These are phyloP conservation scores for Rostratula benghalensis DNA, from an alignment of 2,113 vertebrate species.

Conservation along the genomic window DNA sequence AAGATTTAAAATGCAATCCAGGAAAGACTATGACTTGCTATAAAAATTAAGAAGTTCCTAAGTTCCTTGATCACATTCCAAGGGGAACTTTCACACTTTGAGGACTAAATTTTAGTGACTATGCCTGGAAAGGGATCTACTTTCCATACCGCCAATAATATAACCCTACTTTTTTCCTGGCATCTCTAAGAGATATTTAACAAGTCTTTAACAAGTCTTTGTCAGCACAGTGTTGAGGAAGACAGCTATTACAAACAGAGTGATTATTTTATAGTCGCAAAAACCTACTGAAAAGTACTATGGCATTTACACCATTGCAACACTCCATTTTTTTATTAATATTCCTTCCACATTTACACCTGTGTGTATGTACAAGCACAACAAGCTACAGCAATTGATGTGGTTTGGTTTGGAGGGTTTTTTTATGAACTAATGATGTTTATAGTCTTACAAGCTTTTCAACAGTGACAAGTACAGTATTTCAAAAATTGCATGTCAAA, in stretches of 20 bases:
- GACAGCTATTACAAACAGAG: not conserved
- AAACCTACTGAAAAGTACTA: not conserved
- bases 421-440: slow-evolving; percentile 22
- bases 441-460: slow-evolving; percentile 27
- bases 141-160: not conserved
- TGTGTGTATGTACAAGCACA: not conserved
- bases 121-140: not conserved
- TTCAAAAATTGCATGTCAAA: slow-evolving; percentile 37
- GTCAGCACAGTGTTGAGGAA: not conserved
- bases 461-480: slow-evolving; percentile 11
- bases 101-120: not conserved
- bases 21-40: not conserved
- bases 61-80: not conserved
- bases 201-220: no score
- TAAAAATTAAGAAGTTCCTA: not conserved
- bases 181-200: not conserved
- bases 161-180: not conserved
- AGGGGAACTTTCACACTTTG: not conserved
- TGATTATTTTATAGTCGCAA: not conserved
- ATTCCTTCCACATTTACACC: not conserved
- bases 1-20: not conserved
- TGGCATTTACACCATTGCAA: not conserved
- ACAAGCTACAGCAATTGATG: not conserved
- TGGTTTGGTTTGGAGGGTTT: rapidly evolving
- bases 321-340: not conserved